phyloP scores from a whole-genome alignment of 2,888 invertebrate species.

The Noctua janthina region DNA sequence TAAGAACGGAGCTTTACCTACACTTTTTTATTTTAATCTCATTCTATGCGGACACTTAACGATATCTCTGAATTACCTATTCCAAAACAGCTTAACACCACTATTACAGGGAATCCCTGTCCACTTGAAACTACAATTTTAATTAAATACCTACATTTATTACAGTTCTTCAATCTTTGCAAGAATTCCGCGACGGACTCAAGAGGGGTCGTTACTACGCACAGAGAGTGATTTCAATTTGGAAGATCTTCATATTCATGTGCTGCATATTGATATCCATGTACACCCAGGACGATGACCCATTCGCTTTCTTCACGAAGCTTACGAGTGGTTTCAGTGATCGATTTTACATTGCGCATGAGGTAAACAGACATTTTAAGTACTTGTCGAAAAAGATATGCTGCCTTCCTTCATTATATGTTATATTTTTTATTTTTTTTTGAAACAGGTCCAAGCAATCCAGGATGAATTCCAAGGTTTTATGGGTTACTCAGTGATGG shows the following conservation, averaged over 20 bases:
- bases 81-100: constrained; percentile 1
- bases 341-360: constrained; percentile 88
- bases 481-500: constrained; percentile 80
- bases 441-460: constrained; percentile 84
- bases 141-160: constrained; percentile 26
- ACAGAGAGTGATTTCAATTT: constrained; percentile 93
- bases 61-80: background rate
- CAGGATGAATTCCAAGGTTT: constrained; percentile 79
- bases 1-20: background rate
- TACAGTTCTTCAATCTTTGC: constrained; percentile 73
- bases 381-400: background rate
- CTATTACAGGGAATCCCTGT: background rate
- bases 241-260: constrained; percentile 95
- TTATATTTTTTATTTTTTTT: background rate
- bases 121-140: constrained; percentile 17
- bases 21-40: constrained; percentile 2
- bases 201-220: constrained; percentile 93
- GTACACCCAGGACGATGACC: constrained; percentile 82
- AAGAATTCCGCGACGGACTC: constrained; percentile 88
- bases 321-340: constrained; percentile 86
- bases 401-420: background rate
- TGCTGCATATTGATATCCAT: constrained; percentile 91
- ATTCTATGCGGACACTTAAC: constrained; percentile 26
- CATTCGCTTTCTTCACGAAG: constrained; percentile 86
- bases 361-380: constrained; percentile 79